Evolutionary conservation across 2,888 invertebrate genomes (phyloP).

Genomic region (Ptychoptera albimana): DNA sequence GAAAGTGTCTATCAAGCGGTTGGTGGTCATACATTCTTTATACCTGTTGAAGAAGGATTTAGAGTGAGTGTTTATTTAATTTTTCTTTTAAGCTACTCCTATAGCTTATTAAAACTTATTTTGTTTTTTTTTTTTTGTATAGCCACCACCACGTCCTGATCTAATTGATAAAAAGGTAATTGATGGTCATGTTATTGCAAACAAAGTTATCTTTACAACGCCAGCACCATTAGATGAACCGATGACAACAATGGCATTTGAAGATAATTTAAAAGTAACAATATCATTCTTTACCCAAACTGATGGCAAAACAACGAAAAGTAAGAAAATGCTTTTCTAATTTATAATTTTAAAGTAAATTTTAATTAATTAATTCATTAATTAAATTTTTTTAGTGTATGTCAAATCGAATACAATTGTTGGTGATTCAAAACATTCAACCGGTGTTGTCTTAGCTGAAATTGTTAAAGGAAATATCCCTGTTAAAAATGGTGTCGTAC

Average conservation of each 20-base stretch:
- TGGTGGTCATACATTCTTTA: constrained; percentile 75
- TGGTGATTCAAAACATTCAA: constrained; percentile 59
- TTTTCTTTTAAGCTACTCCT: not conserved
- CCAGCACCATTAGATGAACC: constrained; percentile 58
- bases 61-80: constrained; percentile 39
- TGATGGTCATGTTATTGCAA: constrained; percentile 80
- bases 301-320: constrained; percentile 45
- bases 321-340: constrained; percentile 32
- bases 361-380: not conserved
- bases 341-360: not conserved
- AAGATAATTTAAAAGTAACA: constrained; percentile 70
- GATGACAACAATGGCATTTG: constrained; percentile 65
- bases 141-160: constrained; percentile 53
- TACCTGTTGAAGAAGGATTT: constrained; percentile 81
- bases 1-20: constrained; percentile 58
- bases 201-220: constrained; percentile 71
- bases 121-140: constrained; percentile 13
- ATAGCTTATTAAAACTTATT: not conserved
- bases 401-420: constrained; percentile 71
- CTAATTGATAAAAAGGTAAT: constrained; percentile 71
- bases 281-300: constrained; percentile 59
- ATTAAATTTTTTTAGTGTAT: constrained; percentile 7
- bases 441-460: constrained; percentile 74
- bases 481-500: constrained; percentile 81
- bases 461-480: constrained; percentile 83